Conservation (phyloP, 2,888 invertebrate species). For the Oligia latruncula region DNA sequence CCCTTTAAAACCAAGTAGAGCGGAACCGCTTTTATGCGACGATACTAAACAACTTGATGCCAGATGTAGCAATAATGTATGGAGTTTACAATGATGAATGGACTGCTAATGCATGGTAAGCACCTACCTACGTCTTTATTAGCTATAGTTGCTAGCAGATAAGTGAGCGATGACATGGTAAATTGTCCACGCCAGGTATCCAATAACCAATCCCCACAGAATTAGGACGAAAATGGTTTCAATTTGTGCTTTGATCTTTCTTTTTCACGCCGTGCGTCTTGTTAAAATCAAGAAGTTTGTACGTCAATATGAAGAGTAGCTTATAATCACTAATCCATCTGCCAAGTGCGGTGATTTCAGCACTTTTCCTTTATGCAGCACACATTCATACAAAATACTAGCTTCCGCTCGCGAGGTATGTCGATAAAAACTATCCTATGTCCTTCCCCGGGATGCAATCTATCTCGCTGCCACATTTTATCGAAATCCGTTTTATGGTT, state of each 20-base stretch:
- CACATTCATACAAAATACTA: no score
- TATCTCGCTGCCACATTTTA: no score
- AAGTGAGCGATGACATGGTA: not conserved
- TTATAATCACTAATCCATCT: not conserved
- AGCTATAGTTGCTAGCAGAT: not conserved
- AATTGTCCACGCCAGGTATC: not conserved
- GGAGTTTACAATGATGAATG: slow-evolving; percentile 38
- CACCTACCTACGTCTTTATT: slow-evolving; percentile 3
- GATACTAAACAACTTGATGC: slow-evolving; percentile 24
- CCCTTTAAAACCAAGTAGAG: slow-evolving; percentile 40
- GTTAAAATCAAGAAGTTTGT: not conserved
- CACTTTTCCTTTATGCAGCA: no score
- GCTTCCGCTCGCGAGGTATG: no score
- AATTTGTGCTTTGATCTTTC: not conserved
- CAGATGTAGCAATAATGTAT: slow-evolving; percentile 48
- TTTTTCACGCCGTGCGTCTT: not conserved
- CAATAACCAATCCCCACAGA: not conserved
- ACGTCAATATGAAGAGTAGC: not conserved
- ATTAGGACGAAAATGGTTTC: not conserved
- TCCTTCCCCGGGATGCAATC: no score
- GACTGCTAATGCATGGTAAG: slow-evolving; percentile 2
- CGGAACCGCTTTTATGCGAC: slow-evolving; percentile 35
- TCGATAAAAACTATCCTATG: no score
- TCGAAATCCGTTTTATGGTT: no score
- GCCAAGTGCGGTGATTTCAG: not conserved